phyloP scores from a whole-genome alignment of 2,797 vertebrate species.

The Sebastes umbrosus region DNA sequence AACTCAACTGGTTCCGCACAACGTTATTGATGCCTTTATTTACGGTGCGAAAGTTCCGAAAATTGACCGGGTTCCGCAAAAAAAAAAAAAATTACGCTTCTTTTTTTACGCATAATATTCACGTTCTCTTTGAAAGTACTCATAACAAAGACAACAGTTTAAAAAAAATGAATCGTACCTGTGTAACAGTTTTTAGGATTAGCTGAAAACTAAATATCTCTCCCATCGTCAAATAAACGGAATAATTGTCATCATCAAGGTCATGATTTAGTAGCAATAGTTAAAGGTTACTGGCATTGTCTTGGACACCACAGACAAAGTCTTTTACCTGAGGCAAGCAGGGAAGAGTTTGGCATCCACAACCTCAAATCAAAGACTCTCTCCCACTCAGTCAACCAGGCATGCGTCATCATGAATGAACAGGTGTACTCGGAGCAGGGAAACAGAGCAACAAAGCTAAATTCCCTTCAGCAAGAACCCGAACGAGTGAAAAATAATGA shows the following conservation, averaged over 20 bases:
- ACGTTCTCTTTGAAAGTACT: too few species aligned
- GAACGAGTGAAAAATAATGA: slow-evolving; percentile 9
- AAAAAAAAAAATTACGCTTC: too few species aligned
- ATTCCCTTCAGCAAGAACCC: not conserved
- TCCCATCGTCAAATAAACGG: not conserved
- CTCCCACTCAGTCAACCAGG: not conserved
- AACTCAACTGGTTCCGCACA: too few species aligned
- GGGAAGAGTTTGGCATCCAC: not conserved
- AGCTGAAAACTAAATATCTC: not conserved
- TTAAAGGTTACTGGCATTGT: not conserved
- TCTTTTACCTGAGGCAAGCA: not conserved
- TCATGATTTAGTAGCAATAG: not conserved
- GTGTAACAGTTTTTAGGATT: not conserved
- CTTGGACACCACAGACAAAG: not conserved
- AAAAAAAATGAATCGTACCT: too few species aligned
- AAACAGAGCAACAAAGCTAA: not conserved
- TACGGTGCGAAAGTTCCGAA: too few species aligned
- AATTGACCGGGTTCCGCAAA: too few species aligned
- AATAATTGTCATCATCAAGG: not conserved
- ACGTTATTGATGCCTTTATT: too few species aligned
- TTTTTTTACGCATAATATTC: not conserved
- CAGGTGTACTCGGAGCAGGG: not conserved
- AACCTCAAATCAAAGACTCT: not conserved
- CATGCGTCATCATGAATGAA: not conserved
- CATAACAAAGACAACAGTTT: too few species aligned